These are phyloP conservation scores for Eulacestoma nigropectus DNA, from an alignment of 2,113 vertebrate species.

Conservation along the genomic window DNA sequence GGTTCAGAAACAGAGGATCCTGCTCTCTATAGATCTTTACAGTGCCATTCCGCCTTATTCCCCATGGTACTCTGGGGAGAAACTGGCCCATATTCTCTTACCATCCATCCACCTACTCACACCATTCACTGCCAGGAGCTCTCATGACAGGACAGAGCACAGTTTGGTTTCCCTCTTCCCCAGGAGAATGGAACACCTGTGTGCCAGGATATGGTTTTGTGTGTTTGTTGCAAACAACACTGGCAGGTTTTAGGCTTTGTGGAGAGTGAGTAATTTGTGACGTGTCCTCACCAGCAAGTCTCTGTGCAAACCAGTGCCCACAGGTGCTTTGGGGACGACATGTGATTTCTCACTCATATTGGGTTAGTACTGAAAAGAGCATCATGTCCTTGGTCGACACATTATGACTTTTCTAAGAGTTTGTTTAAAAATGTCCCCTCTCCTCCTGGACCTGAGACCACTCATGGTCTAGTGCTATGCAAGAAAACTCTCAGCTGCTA, in stretches of 20 bases:
- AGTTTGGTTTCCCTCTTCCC: background rate
- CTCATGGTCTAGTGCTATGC: too few species aligned
- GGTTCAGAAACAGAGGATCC: background rate
- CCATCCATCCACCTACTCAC: too few species aligned
- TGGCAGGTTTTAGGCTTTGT: background rate
- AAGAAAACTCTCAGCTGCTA: background rate
- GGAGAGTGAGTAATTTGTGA: background rate
- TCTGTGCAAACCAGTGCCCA: background rate
- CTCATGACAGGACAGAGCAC: fast-evolving
- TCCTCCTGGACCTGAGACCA: background rate
- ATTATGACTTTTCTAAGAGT: background rate
- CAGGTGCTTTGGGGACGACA: background rate
- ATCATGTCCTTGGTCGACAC: background rate
- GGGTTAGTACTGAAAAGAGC: background rate
- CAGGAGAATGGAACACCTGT: background rate
- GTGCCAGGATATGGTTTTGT: background rate
- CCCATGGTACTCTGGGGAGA: background rate
- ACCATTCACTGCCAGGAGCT: background rate
- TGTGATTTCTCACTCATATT: background rate
- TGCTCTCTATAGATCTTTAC: background rate
- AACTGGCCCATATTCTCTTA: background rate
- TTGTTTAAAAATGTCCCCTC: background rate
- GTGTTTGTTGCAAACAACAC: background rate
- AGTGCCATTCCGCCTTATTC: background rate
- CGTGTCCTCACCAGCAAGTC: background rate